Base-by-base conservation (phyloP, 2,113 vertebrate species). In the Tychaedon coryphoeus region DNA sequence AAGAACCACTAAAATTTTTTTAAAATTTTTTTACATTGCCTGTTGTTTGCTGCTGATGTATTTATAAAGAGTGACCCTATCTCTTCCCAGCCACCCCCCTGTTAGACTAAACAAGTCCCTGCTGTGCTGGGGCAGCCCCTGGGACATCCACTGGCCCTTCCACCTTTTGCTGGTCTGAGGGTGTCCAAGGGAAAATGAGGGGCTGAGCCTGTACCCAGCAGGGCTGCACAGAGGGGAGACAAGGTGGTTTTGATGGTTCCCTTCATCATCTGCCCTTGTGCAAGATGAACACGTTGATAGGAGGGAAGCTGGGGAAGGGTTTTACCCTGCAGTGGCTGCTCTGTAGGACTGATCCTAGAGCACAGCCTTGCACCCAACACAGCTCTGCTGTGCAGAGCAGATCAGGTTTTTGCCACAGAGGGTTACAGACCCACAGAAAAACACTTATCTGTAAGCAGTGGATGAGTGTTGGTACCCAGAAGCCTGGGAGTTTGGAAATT, bases 101-200 rank as follows among this genome's bases (percentile, higher is more conserved):
- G 19, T 33, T 34, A 88, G 92, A 95, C 78, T 86, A 90, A 94
- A 95, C 62, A 94, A 97, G 38, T 57, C 26, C 74, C 70, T 1
- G 0, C 36, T 56, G 24, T 42, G 29, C 43, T 5, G 4, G 14
- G 26, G 16, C 40, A 42, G 36, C 10, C 19, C 20, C 19, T 23
- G 48, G 36, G 14, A 69, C 58, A 36, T 36, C 60, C 79, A 7
- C n/a, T 29, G 6, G 10, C n/a, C 38, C 19, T 79, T 51, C 8
- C 26, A 48, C 5, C 18, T 48, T 7, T 10, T 38, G 10, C 45
- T 13, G 8, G 5, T n/a, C 14, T 82, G 40, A 17, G 29, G 38
- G 57, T 71, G 13, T 42, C 48, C 0, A 0, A 70, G 22, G 26
- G 34, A 62, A 82, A 82, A 64, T 0, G 4, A 50, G n/a, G 8